Base-by-base conservation (phyloP, 2,113 vertebrate species). In the Misgurnus mizolepis region DNA sequence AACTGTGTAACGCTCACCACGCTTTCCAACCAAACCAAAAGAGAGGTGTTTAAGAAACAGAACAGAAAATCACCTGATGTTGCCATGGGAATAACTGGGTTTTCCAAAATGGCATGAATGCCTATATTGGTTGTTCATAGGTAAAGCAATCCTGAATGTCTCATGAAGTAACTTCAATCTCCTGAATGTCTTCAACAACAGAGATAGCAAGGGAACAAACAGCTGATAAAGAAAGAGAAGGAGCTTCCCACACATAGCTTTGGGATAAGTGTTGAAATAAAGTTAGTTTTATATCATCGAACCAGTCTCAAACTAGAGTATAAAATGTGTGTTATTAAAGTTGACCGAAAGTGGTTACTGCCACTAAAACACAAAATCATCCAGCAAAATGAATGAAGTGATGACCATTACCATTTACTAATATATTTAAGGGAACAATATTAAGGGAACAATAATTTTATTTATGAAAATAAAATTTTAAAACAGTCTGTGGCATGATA, bases 11-110 rank as follows among this genome's bases (percentile, higher is more conserved):
- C 10, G 17, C 61, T 40, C 56, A 17, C 68, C 53, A 79, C 78
- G 80, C 22, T 61, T 64, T 74, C 83, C 85, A 78, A 45, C 6
- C 84, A 80, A 84, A 74, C 71, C 70, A 9, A 68, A 75, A 80
- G 83, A 82, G 53, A 79, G 67, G 55, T 53, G 79, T 58, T 49
- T 43, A 11, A 8, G 72, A 49, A 75, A 64, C 62, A 18, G n/a
- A 3, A 61, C 18, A 64, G 45, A 43, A 65, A 67, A 83, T 79
- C 76, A 79, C 75, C 66, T 84, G 47, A 79, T 82, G 77, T 88
- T 34, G 53, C 76, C 68, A 67, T 50, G 58, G 83, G 55, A 85
- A 67, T n/a, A 0, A 72, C 12, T 15, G 40, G 55, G n/a, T 49
- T 49, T 27, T 11, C 5, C 14, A 15, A 62, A 75, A 64, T 50